Percentiles rank a stretch among this genome's conserved stretches.
phyloP scores from a whole-genome alignment of 2,888 invertebrate genomes.

The Lithophane leautieri region DNA sequence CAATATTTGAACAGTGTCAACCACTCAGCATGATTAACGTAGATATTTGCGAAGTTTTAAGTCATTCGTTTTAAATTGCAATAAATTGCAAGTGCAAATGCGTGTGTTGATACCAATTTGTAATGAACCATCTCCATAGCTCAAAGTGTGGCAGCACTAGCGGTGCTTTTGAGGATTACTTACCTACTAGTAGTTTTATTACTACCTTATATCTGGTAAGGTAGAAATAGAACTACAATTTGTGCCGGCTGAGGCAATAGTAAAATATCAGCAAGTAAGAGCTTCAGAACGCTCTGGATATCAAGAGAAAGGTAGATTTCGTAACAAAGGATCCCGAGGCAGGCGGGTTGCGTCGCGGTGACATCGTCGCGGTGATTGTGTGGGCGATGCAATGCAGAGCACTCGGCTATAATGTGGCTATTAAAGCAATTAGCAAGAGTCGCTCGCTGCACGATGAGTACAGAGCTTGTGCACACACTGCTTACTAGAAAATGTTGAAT shows the following conservation, averaged over 20 bases:
- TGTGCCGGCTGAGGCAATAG: neutral
- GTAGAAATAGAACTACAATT: neutral
- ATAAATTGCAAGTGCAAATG: neutral
- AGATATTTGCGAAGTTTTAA: neutral
- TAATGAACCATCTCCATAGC: neutral
- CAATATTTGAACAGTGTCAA: neutral
- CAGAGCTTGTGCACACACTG: slow-evolving; percentile 1
- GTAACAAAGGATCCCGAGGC: slow-evolving; percentile 3
- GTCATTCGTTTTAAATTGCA: neutral
- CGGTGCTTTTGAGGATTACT: neutral
- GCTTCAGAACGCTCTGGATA: slow-evolving; percentile 2
- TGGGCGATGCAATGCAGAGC: slow-evolving; percentile 12
- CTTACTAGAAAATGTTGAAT: neutral
- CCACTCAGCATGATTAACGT: neutral
- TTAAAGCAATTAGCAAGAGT: slow-evolving; percentile 9
- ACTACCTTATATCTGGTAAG: too few relatives aligned
- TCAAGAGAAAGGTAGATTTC: slow-evolving; percentile 12
- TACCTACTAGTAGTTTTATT: too few relatives aligned
- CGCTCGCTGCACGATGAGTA: slow-evolving; percentile 19
- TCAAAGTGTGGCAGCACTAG: too few relatives aligned
- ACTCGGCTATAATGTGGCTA: slow-evolving; percentile 6
- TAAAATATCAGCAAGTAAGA: neutral
- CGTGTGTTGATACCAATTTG: neutral
- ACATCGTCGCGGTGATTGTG: slow-evolving; percentile 10
- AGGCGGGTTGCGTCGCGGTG: slow-evolving; percentile 24